phyloP scores from a whole-genome alignment of 1,140 invertebrate species.

The Zaprionus nigranus region DNA sequence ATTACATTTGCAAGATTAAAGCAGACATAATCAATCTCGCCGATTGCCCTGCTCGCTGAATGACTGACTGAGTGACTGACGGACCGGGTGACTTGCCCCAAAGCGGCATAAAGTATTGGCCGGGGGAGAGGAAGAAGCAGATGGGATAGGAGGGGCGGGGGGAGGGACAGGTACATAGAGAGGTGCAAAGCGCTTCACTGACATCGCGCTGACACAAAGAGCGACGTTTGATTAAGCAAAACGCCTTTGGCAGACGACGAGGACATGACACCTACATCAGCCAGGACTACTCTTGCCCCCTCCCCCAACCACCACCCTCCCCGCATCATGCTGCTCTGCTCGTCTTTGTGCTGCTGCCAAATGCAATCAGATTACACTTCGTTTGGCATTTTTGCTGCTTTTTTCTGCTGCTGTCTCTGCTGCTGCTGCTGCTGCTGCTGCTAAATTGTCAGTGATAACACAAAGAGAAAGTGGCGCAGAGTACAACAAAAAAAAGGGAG shows the following conservation, averaged over 20 bases:
- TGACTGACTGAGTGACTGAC: constrained; percentile 29
- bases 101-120: constrained; percentile 36
- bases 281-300: constrained; percentile 1
- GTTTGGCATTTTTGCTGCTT: constrained; percentile 43
- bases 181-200: constrained; percentile 50
- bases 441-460: constrained; percentile 69
- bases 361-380: constrained; percentile 77
- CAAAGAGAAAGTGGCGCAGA: constrained; percentile 47
- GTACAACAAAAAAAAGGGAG: constrained; percentile 25
- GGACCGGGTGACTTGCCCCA: constrained; percentile 19
- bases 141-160: neutral
- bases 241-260: constrained; percentile 63
- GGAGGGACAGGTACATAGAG: neutral
- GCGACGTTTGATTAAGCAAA: constrained; percentile 71
- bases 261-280: constrained; percentile 51
- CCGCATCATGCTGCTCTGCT: neutral
- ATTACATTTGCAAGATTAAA: constrained; percentile 65
- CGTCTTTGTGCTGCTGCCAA: constrained; percentile 66
- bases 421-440: constrained; percentile 26
- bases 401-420: constrained; percentile 10
- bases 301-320: neutral
- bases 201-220: constrained; percentile 72
- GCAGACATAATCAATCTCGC: constrained; percentile 68
- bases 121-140: neutral
- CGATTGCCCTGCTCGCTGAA: constrained; percentile 50